These are phyloP conservation scores for Poeciliopsis occidentalis DNA, from an alignment of 2,113 vertebrate species.

Conservation along the genomic window DNA sequence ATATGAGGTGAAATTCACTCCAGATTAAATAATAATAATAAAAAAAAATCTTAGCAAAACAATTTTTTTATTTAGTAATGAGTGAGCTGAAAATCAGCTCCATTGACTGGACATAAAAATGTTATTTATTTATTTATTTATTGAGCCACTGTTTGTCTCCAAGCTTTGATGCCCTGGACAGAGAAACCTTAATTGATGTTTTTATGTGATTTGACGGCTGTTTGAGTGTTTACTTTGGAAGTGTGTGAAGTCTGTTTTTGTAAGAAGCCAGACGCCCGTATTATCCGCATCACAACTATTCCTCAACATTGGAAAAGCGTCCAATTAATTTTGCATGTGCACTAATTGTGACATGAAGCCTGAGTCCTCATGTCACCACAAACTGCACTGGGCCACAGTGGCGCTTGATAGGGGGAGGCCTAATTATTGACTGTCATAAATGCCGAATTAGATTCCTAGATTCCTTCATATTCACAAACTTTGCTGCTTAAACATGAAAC, in stretches of 20 bases:
- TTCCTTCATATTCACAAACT: not conserved
- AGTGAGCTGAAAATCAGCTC: no score
- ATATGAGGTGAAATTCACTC: no score
- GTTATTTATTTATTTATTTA: not conserved
- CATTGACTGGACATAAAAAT: no score
- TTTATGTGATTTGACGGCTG: not conserved
- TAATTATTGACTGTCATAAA: not conserved
- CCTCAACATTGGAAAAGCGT: slow-evolving; percentile 21
- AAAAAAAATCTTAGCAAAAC: no score
- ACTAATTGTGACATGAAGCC: slow-evolving; percentile 27
- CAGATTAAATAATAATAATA: no score
- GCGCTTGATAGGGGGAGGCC: not conserved
- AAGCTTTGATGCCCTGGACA: not conserved
- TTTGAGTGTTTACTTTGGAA: not conserved
- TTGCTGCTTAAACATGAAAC: not conserved
- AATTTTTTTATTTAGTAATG: no score
- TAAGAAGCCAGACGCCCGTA: not conserved
- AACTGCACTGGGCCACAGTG: not conserved
- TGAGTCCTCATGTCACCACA: slow-evolving; percentile 8
- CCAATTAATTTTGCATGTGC: not conserved
- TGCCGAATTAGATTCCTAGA: not conserved
- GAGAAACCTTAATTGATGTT: not conserved
- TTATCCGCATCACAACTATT: slow-evolving; percentile 1
- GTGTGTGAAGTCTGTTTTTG: no score
- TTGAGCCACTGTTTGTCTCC: not conserved